Base-by-base conservation (phyloP, 1,140 invertebrate species). In the Luehdorfia chinensis region DNA sequence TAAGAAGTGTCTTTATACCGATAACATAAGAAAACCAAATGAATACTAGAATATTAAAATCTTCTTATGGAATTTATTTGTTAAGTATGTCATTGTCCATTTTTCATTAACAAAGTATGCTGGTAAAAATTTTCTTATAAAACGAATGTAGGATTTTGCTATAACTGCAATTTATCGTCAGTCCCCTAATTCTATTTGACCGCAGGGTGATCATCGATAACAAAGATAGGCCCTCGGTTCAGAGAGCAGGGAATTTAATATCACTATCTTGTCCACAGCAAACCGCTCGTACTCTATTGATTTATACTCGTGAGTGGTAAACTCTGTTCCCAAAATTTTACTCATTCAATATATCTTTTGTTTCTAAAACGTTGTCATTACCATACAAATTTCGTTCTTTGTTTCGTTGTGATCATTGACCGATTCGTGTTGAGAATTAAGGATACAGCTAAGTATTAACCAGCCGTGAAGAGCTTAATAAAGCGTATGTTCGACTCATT, bases 211-310 rank as follows among this genome's bases (percentile, higher is more conserved):
- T 52, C 58, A 60, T 62, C 50, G 53, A 50, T 57, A 55, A 68
- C 64, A 69, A 61, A 67, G 58, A 56, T 66, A 60, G 36, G 58
- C 66, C 63, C 57, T 21, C 39, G 54, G 49, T 55, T 46, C 31
- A 33, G 16, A 45, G 41, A 52, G 45, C 31, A 50, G 36, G 68
- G 69, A 75, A 74, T 83, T 75, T 79, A 83, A 79, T 83, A 77
- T 77, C 54, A 50, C 39, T 32, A 59, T 47, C 43, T 50, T 66
- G 33, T 5, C 33, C n/a, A n/a, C 33, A 19, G 3, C 33, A 19
- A 8, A 36, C 33, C 33, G 7, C 31, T 32, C 31, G 13, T 15
- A 32, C 12, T 15, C 8, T 32, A 32, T 32, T 32, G 31, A 32
- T 16, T 15, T n/a, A n/a, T n/a, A n/a, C n/a, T n/a, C n/a, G n/a